These are phyloP conservation scores for Sceloporus tristichus DNA, from an alignment of 2,113 vertebrate species.

Conservation along the genomic window DNA sequence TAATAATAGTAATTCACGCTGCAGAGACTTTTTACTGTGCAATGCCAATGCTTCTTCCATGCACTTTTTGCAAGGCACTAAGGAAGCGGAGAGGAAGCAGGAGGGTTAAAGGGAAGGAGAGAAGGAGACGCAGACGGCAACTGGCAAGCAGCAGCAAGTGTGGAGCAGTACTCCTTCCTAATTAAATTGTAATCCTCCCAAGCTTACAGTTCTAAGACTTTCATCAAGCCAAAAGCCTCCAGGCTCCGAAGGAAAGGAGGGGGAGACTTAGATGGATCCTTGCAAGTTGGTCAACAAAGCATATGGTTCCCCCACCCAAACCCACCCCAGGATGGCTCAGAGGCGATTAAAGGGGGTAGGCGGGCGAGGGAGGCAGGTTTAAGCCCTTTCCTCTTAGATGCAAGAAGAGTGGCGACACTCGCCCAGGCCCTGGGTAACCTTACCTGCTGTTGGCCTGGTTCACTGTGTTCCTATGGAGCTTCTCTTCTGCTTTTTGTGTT, in stretches of 20 bases:
- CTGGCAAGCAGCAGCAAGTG: background rate
- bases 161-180: background rate
- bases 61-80: background rate
- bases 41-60: too few species aligned
- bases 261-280: background rate
- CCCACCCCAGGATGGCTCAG: background rate
- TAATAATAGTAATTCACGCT: too few species aligned
- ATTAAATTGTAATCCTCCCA: conserved; percentile 37
- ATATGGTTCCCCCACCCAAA: background rate
- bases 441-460: too few species aligned
- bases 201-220: conserved; percentile 26
- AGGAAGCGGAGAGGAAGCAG: background rate
- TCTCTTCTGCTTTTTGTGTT: too few species aligned
- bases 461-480: too few species aligned
- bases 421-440: too few species aligned
- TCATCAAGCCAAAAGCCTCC: conserved; percentile 36
- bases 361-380: background rate
- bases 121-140: background rate
- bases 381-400: background rate
- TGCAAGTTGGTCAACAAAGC: background rate
- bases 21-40: too few species aligned
- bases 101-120: background rate
- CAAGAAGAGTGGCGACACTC: too few species aligned
- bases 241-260: background rate
- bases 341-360: background rate